Base-by-base conservation (phyloP, 2,797 vertebrate genomes). In the Gastrophryne carolinensis region DNA sequence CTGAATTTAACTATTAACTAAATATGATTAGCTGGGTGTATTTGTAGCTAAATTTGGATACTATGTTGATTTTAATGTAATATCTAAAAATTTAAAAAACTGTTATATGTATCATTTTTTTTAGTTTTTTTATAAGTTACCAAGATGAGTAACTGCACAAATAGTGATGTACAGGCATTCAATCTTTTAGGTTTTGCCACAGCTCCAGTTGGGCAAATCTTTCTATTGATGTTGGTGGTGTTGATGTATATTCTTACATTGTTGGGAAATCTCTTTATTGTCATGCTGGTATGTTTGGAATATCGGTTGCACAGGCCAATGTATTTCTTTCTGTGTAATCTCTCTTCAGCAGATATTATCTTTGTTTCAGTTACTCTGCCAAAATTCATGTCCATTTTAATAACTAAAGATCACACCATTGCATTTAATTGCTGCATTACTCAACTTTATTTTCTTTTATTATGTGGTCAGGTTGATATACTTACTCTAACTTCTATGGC, bases 261-360 rank as follows among this genome's bases (percentile, higher is more conserved):
- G 5, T 6, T 58, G 30, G 67, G 67, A 19, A 71, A 58, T 58
- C 4, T 71, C 6, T 32, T 39, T 9, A 71, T 71, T 34, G 41
- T 47, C 12, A 32, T 13, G 4, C 54, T 71, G 23, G 54, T 71
- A 15, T 60, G 37, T 47, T 17, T 24, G n/a, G 54, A 47, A 7
- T n/a, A 35, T 24, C 67, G 49, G 37, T 34, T 71, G 2, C 67
- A 71, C 27, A 71, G 53, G 17, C 66, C 66, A n/a, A 69, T 69
- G 66, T 69, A 69, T 27, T 69, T 69, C 24, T 69, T 69, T 35
- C 32, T 70, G 17, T 70, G 67, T 44, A 70, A 70, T 32, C 67
- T 70, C 24, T 57, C 67, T 21, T 27, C 35, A 15, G 11, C 35
- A 30, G 67, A 70, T 58, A 57, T 58, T 26, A 2, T 24, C 17